These are phyloP conservation scores for Hippoglossus stenolepis DNA, from an alignment of 2,113 vertebrate genomes.

Conservation along the genomic window DNA sequence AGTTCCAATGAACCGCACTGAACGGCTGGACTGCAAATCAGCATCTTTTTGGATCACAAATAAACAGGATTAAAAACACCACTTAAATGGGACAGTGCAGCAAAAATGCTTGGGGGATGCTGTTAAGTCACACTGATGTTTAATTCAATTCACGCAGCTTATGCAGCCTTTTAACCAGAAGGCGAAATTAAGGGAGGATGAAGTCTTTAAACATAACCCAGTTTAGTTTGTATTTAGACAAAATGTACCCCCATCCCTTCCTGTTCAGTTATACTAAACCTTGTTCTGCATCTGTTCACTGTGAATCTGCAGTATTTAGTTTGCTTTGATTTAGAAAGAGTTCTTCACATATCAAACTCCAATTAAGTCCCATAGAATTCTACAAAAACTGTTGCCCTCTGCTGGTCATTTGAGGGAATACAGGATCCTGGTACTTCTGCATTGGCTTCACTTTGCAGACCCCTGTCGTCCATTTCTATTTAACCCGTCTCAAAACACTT, in stretches of 20 bases:
- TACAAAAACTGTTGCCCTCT: no score
- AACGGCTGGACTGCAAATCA: slow-evolving; percentile 6
- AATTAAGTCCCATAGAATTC: no score
- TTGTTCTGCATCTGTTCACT: background rate
- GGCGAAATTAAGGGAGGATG: slow-evolving; percentile 19
- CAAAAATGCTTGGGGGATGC: slow-evolving; percentile 26
- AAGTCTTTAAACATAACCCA: slow-evolving; percentile 34
- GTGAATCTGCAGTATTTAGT: background rate
- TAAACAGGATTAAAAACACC: slow-evolving; percentile 16
- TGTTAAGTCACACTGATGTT: slow-evolving; percentile 28
- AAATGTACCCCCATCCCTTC: background rate
- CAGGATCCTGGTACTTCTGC: no score
- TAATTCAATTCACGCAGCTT: slow-evolving; percentile 37
- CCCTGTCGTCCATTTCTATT: background rate
- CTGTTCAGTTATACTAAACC: slow-evolving; percentile 4
- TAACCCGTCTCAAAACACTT: background rate
- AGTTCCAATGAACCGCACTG: background rate
- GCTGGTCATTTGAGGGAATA: no score
- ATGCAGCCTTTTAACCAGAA: slow-evolving; percentile 42
- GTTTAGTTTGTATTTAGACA: slow-evolving; percentile 20
- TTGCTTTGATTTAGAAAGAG: no score
- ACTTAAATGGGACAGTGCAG: slow-evolving; percentile 34
- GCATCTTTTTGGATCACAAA: slow-evolving; percentile 7
- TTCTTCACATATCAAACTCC: no score
- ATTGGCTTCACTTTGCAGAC: background rate